phyloP scores from a whole-genome alignment of 2,888 invertebrate genomes.

The Sympetrum striolatum region DNA sequence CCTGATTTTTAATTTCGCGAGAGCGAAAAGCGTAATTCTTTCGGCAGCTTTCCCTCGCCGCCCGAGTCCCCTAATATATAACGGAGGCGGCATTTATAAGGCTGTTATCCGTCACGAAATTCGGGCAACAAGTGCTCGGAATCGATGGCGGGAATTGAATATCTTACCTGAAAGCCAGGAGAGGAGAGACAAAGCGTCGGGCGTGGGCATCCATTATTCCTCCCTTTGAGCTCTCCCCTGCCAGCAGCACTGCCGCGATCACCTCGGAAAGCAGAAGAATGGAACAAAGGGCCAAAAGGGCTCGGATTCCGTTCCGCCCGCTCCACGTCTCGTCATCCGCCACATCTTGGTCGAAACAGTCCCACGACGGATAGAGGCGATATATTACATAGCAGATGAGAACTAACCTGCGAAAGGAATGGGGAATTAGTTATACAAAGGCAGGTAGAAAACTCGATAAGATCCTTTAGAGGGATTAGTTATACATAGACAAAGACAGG shows the following conservation, averaged over 20 bases:
- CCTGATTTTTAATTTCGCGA: too few relatives aligned
- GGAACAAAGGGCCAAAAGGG: constrained; percentile 14
- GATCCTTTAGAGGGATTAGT: too few relatives aligned
- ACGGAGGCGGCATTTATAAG: too few relatives aligned
- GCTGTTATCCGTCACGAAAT: too few relatives aligned
- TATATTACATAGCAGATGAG: constrained; percentile 34
- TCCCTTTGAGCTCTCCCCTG: constrained; percentile 76
- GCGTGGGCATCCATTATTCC: constrained; percentile 78
- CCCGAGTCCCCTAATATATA: background rate
- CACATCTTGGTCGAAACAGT: background rate
- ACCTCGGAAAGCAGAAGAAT: constrained; percentile 70
- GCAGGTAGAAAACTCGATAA: too few relatives aligned
- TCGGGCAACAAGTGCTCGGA: too few relatives aligned
- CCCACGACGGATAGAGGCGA: constrained; percentile 9
- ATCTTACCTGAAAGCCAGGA: constrained; percentile 74
- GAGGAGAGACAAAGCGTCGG: constrained; percentile 73
- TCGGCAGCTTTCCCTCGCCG: too few relatives aligned
- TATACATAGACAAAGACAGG: too few relatives aligned
- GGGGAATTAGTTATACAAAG: background rate
- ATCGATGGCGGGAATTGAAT: too few relatives aligned
- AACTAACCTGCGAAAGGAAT: background rate
- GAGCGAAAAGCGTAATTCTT: too few relatives aligned
- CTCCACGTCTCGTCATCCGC: background rate
- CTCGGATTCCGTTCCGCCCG: background rate
- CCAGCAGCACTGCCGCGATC: constrained; percentile 70